These are phyloP conservation scores for Natrix natrix DNA, from an alignment of 2,797 vertebrate species.

Conservation along the genomic window DNA sequence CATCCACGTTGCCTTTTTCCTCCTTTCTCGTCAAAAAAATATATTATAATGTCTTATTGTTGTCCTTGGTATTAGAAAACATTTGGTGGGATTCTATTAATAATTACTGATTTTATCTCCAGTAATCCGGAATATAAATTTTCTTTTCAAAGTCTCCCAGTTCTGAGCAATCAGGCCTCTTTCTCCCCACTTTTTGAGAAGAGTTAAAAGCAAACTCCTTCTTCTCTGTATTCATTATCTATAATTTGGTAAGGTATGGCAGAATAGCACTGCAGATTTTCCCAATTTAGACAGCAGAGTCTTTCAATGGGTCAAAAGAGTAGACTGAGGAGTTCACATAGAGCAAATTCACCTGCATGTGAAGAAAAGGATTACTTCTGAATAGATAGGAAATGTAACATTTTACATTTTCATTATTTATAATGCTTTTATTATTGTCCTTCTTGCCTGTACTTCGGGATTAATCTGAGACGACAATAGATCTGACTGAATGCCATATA, in stretches of 20 bases:
- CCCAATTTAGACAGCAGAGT: not conserved
- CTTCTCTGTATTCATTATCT: not conserved
- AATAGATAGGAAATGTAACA: not conserved
- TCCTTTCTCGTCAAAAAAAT: not conserved
- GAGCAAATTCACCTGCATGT: not conserved
- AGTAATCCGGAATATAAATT: not conserved
- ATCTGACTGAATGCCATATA: not conserved
- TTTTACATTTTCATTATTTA: not conserved
- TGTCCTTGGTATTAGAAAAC: not conserved
- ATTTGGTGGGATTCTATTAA: not conserved
- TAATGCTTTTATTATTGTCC: not conserved
- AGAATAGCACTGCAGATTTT: not conserved
- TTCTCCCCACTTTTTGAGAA: not conserved
- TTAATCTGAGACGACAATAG: not conserved
- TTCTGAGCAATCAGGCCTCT: not conserved
- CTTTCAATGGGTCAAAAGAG: not conserved
- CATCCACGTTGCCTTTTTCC: not conserved
- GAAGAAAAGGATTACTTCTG: not conserved
- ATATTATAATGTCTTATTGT: not conserved
- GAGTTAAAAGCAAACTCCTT: not conserved
- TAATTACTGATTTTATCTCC: not conserved
- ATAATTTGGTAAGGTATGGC: not conserved
- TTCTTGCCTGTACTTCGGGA: not conserved
- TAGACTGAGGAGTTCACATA: not conserved
- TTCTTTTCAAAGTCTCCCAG: not conserved